phyloP scores from a whole-genome alignment of 2,797 vertebrate genomes.

The Siniperca obscura region DNA sequence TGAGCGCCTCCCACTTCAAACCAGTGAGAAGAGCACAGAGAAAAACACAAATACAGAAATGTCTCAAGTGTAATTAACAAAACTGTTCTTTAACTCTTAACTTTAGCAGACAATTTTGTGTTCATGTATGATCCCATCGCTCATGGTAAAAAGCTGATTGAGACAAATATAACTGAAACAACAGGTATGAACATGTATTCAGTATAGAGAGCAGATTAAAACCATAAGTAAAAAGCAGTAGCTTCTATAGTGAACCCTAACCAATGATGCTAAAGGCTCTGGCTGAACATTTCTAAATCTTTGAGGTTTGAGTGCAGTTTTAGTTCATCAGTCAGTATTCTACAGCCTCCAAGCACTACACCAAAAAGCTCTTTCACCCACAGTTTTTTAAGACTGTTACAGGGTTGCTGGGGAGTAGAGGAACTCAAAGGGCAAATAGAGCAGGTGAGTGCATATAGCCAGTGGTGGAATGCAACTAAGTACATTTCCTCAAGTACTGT shows the following conservation, averaged over 20 bases:
- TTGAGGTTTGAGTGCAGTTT: constrained; percentile 15
- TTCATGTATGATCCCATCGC: too few species aligned
- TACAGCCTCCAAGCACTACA: constrained; percentile 1
- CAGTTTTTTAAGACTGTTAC: not conserved
- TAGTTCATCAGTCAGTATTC: constrained; percentile 5
- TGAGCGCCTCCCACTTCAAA: not conserved
- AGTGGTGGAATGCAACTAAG: too few species aligned
- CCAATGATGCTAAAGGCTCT: not conserved
- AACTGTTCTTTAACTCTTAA: not conserved
- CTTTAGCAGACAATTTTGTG: not conserved
- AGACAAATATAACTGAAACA: not conserved
- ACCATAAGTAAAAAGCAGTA: not conserved
- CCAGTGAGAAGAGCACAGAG: not conserved
- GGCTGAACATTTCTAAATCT: constrained; percentile 15
- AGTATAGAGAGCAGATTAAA: not conserved
- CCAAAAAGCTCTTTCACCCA: constrained; percentile 22
- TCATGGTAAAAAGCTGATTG: too few species aligned
- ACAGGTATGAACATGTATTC: not conserved
- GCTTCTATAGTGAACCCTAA: too few species aligned
- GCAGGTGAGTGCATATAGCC: constrained; percentile 2
- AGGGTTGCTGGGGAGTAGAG: not conserved
- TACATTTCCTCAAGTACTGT: too few species aligned
- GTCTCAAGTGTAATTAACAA: too few species aligned
- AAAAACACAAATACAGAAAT: too few species aligned
- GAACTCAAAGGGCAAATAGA: constrained; percentile 10